Percentiles rank a stretch among this genome's conserved stretches.
phyloP scores from a whole-genome alignment of 2,113 vertebrate genomes.

The Silurus asotus region DNA sequence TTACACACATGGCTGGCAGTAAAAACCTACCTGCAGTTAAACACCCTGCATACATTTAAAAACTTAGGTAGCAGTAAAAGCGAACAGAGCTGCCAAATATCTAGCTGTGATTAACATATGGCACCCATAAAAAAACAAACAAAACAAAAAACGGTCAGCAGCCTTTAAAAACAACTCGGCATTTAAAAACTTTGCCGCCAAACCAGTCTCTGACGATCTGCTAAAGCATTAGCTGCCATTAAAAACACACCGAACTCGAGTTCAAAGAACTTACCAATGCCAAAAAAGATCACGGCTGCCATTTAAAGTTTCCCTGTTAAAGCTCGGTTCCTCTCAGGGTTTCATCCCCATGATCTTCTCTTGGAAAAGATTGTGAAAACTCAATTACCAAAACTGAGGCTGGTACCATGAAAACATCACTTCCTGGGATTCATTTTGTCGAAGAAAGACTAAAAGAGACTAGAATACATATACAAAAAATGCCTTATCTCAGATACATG shows the following conservation, averaged over 20 bases:
- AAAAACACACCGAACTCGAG: neutral
- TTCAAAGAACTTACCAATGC: no score
- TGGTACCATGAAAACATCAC: neutral
- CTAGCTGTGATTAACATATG: neutral
- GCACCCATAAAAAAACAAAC: no score
- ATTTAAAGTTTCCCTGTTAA: neutral
- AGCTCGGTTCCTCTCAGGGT: neutral
- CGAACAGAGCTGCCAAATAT: neutral
- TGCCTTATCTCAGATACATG: no score
- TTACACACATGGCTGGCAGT: neutral
- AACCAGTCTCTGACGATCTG: no score
- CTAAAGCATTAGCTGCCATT: neutral
- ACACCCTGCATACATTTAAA: neutral
- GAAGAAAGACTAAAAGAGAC: neutral
- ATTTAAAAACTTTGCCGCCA: neutral
- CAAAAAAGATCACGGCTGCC: neutral
- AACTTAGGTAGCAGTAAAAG: neutral
- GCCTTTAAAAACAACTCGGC: neutral
- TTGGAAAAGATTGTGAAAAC: no score
- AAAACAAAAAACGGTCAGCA: no score
- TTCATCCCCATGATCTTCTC: neutral
- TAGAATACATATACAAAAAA: neutral
- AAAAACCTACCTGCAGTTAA: neutral
- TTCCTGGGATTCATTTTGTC: neutral
- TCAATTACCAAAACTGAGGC: neutral